A percentile compares a stretch with the other conserved stretches of the same genome.
phyloP scores from a whole-genome alignment of 2,888 invertebrate genomes.

The Lacanobia oleracea region DNA sequence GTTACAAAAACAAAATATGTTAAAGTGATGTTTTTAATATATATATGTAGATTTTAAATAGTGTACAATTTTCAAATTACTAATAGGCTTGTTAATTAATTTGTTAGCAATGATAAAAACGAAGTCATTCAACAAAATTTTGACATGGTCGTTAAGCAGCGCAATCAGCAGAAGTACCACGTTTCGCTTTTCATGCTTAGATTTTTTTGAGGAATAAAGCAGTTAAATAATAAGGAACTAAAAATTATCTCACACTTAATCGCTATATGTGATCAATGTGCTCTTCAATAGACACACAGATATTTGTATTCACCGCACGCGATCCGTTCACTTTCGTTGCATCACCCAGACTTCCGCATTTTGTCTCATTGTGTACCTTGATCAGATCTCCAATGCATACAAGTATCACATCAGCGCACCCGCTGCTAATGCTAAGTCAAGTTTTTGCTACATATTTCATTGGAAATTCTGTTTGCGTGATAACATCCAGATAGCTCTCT shows the following conservation, averaged over 20 bases:
- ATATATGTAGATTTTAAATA: neutral
- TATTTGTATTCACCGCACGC: constrained; percentile 71
- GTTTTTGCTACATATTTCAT: constrained; percentile 81
- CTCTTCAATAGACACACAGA: constrained; percentile 53
- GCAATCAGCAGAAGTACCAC: neutral
- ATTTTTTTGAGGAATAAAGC: constrained; percentile 20
- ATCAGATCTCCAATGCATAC: constrained; percentile 69
- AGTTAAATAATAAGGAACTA: constrained; percentile 42
- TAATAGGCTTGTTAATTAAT: neutral
- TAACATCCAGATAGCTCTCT: constrained; percentile 75
- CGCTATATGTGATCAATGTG: constrained; percentile 48
- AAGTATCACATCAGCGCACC: constrained; percentile 52
- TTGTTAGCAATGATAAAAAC: neutral
- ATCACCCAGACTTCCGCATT: constrained; percentile 75
- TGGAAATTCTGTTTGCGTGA: constrained; percentile 85
- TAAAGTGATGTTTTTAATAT: neutral
- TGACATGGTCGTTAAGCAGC: neutral
- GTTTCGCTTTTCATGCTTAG: constrained; percentile 2
- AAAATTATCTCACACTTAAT: constrained; percentile 59
- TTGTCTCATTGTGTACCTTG: constrained; percentile 69
- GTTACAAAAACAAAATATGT: neutral
- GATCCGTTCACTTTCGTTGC: constrained; percentile 81
- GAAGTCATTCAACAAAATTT: neutral
- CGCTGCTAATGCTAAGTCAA: constrained; percentile 58
- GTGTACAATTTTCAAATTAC: neutral